Base-by-base conservation (phyloP, 2,888 invertebrate genomes). In the Lucinisca nassula region DNA sequence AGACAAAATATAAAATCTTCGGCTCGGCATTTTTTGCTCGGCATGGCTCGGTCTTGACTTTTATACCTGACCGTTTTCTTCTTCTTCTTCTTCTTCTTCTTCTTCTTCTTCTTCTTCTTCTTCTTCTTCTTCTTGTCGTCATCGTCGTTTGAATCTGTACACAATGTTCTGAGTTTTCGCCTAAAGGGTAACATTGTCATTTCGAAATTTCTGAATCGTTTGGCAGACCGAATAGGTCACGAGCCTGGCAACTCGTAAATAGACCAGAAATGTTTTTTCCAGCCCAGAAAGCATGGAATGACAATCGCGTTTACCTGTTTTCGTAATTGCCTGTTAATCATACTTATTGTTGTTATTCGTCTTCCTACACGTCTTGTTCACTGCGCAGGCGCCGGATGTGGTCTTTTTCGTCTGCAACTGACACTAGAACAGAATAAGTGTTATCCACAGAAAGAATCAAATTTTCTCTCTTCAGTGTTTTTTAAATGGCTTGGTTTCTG, bases 351-450 rank as follows among this genome's bases (percentile, higher is more conserved):
- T 45, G 17, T 67, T 4, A 21, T n/a, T 67, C 35, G 1, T 32
- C 32, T 67, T 32, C 67, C 67, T 67, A 67, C 67, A 67, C 67
- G 21, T 3, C 61, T 27, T 17, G 58, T 35, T 32, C 17, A 67
- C 67, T 67, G 67, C 67, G 67, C 67, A 35, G 1, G 67, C 67
- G 67, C 67, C 67, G 67, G 67, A 67, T 67, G 67, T 67, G 67
- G 35, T 35, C 32, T 67, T 32, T n/a, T 67, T 67, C 67, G 67
- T 67, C 67, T 35, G 67, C 12, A 17, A 35, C 67, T 35, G n/a
- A 8, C 21, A 10, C 1, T 12, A 67, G 27, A 67, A 4, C 30
- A 4, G 61, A 6, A 17, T 35, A 8, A 30, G 67, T 67, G 67
- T 35, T 10, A 67, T 14, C 55, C 55, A 55, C 27, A 67, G 21